Evolutionary conservation across 2,888 invertebrate genomes (phyloP).

Genomic region (Papilio gigon): DNA sequence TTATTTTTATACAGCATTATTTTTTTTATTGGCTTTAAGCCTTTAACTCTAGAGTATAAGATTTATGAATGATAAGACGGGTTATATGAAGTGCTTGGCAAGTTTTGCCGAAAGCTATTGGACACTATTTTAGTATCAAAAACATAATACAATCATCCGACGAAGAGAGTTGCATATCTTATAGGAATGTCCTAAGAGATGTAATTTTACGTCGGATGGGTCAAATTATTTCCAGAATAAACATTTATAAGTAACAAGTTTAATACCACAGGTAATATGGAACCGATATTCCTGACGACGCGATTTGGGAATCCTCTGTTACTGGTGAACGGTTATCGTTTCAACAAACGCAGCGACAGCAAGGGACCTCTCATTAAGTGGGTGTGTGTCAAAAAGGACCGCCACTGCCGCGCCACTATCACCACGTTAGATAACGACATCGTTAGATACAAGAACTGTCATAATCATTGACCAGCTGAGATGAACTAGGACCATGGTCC

Average conservation of each 20-base stretch:
- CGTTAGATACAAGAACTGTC: slow-evolving; percentile 52
- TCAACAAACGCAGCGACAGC: slow-evolving; percentile 58
- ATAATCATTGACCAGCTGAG: slow-evolving; percentile 51
- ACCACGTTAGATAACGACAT: slow-evolving; percentile 52
- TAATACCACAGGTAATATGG: slow-evolving; percentile 42
- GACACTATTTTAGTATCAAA: too few relatives aligned
- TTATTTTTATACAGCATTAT: too few relatives aligned
- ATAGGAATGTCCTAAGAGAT: neutral
- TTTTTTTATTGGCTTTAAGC: too few relatives aligned
- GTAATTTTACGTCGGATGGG: too few relatives aligned
- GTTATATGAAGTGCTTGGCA: too few relatives aligned
- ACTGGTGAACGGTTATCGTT: slow-evolving; percentile 53
- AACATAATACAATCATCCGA: too few relatives aligned
- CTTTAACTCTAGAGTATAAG: too few relatives aligned
- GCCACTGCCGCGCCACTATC: slow-evolving; percentile 55
- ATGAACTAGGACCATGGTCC: neutral
- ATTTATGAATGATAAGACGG: too few relatives aligned
- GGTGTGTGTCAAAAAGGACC: slow-evolving; percentile 57
- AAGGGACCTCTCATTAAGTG: slow-evolving; percentile 52
- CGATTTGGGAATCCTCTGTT: slow-evolving; percentile 58
- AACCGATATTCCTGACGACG: slow-evolving; percentile 52
- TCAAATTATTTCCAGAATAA: neutral
- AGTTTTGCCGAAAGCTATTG: too few relatives aligned
- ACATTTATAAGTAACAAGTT: neutral
- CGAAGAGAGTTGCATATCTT: too few relatives aligned